A percentile compares a stretch with the other conserved stretches of the same genome.
phyloP scores from a whole-genome alignment of 2,797 vertebrate species.

The Allobates femoralis region DNA sequence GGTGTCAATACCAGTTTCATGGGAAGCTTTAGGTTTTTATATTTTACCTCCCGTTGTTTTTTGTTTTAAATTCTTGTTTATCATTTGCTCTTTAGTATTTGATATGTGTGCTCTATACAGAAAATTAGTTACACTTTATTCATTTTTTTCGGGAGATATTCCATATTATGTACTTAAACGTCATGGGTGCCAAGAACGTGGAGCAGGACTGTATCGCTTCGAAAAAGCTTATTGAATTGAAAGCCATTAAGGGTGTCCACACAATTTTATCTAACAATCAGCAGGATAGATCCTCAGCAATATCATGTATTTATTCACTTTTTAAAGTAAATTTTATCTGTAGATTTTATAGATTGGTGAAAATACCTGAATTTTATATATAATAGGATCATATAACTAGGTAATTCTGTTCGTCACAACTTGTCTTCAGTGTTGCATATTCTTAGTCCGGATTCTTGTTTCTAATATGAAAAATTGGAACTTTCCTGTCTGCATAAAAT shows the following conservation, averaged over 20 bases:
- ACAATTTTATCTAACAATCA: not conserved
- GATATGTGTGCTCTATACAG: no score
- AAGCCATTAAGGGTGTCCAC: not conserved
- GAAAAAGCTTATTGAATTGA: not conserved
- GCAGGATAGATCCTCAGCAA: not conserved
- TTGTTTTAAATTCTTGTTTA: no score
- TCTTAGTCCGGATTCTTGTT: constrained; percentile 7
- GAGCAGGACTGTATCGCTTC: no score
- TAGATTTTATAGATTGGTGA: not conserved
- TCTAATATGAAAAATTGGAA: not conserved
- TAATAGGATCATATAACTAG: not conserved
- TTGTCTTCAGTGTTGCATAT: not conserved
- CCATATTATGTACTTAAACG: no score
- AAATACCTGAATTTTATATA: not conserved
- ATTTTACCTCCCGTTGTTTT: no score
- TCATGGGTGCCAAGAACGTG: no score
- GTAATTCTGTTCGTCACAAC: not conserved
- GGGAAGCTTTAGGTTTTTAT: no score
- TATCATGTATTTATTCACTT: not conserved
- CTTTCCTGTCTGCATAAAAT: not conserved
- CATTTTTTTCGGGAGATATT: no score
- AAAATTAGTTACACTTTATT: no score
- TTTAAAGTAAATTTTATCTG: not conserved
- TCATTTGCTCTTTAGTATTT: no score
- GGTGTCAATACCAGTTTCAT: no score